Conservation (phyloP, 2,888 invertebrate genomes). For the Oscheius sp. region DNA sequence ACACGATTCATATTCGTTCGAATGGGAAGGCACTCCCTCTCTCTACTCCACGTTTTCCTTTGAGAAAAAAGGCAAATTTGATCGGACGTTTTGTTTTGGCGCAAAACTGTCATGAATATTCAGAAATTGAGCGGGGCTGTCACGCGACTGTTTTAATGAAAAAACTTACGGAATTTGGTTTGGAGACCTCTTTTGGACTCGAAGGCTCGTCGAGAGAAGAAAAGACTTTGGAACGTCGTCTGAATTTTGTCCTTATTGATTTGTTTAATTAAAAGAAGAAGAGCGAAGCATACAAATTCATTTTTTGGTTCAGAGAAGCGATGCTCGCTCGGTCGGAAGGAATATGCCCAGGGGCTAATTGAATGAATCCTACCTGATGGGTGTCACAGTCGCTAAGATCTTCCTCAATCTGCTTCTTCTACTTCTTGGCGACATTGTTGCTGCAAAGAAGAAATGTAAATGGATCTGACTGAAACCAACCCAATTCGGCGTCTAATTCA, state of each 20-base stretch:
- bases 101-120: conserved; percentile 1
- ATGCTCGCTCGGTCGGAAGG: not conserved
- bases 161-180: not conserved
- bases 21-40: not conserved
- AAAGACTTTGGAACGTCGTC: conserved; percentile 11
- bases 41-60: not conserved
- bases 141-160: not conserved
- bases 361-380: conserved; percentile 11
- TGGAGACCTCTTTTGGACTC: conserved; percentile 2
- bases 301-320: not conserved
- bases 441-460: no score
- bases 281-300: not conserved
- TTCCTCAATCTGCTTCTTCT: conserved; percentile 21
- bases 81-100: conserved; percentile 15
- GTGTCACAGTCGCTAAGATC: conserved; percentile 32
- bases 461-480: not conserved
- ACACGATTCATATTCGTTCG: not conserved
- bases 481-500: conserved; percentile 14
- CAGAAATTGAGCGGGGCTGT: not conserved
- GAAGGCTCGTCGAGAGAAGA: conserved; percentile 10
- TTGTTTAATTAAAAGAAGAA: no score
- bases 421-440: conserved; percentile 22
- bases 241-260: not conserved
- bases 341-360: not conserved
- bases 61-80: conserved; percentile 21